Percentiles rank a stretch among this genome's conserved stretches.
Conservation (phyloP, 2,113 vertebrate species). For the Agelaius tricolor region DNA sequence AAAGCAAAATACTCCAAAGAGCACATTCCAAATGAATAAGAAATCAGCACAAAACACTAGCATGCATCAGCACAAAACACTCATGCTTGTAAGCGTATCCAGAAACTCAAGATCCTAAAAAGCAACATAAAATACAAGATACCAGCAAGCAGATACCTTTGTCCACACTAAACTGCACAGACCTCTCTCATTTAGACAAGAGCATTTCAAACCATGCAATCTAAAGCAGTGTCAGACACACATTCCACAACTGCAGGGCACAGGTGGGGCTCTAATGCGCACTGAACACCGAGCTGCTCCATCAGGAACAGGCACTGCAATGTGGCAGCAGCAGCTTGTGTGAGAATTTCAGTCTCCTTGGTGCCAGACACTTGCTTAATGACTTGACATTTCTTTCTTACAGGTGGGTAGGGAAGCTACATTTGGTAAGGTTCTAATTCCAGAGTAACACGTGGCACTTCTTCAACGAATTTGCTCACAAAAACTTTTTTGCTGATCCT, state of each 20-base stretch:
- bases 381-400: not conserved
- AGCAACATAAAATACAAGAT: not conserved
- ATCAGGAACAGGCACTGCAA: not conserved
- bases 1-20: not conserved
- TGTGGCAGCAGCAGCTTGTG: not conserved
- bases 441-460: rapidly evolving
- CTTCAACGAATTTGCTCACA: not conserved
- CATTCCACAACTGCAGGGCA: not conserved
- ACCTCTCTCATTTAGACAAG: not conserved
- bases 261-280: not conserved
- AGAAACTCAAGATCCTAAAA: not conserved
- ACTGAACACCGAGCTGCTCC: rapidly evolving
- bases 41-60: not conserved
- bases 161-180: not conserved
- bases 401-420: not conserved
- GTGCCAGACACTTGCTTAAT: not conserved
- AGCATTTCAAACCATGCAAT: not conserved
- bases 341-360: not conserved
- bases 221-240: not conserved
- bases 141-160: not conserved
- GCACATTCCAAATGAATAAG: not conserved
- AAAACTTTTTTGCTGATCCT: not conserved
- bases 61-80: not conserved
- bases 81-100: not conserved
- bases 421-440: not conserved